A percentile compares a stretch with the other conserved stretches of the same genome.
Evolutionary conservation across 2,113 vertebrate genomes (phyloP).

Genomic region (Salvelinus sp.): DNA sequence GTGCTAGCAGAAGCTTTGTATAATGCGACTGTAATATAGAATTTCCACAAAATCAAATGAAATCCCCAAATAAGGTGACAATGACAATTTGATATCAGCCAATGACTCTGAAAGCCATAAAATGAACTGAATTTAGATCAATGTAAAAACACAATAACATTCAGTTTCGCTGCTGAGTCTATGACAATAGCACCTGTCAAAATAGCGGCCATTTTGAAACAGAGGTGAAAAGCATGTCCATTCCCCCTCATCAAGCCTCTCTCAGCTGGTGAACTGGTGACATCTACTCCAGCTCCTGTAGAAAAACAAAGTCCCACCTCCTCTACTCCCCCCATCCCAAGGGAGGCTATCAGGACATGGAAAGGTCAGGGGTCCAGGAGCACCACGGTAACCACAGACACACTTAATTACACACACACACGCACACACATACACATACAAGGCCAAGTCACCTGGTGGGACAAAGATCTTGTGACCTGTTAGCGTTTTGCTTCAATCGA

Average conservation of each 20-base stretch:
- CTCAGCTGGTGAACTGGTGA: conserved; percentile 22
- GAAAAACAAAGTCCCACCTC: conserved; percentile 56
- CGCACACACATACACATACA: too few species aligned
- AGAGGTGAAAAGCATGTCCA: conserved; percentile 9
- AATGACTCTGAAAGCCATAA: neutral
- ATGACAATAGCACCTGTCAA: neutral
- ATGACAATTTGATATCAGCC: neutral
- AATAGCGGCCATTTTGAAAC: neutral
- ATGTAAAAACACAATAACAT: neutral
- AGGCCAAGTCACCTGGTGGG: conserved; percentile 8
- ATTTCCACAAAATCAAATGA: neutral
- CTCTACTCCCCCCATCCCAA: conserved; percentile 42
- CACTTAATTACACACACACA: conserved; percentile 7
- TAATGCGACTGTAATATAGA: neutral
- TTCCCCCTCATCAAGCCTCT: conserved; percentile 28
- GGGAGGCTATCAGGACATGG: conserved; percentile 71
- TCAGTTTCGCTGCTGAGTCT: neutral
- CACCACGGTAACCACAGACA: conserved; percentile 38
- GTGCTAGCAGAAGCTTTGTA: neutral
- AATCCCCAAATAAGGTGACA: neutral
- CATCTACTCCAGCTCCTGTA: conserved; percentile 38
- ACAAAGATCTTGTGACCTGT: conserved; percentile 24
- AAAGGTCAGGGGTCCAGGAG: conserved; percentile 73
- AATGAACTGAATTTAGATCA: neutral
- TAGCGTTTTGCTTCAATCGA: conserved; percentile 22